These are phyloP conservation scores for Bos javanicus DNA, from an alignment of 2,113 vertebrate species.

Conservation along the genomic window DNA sequence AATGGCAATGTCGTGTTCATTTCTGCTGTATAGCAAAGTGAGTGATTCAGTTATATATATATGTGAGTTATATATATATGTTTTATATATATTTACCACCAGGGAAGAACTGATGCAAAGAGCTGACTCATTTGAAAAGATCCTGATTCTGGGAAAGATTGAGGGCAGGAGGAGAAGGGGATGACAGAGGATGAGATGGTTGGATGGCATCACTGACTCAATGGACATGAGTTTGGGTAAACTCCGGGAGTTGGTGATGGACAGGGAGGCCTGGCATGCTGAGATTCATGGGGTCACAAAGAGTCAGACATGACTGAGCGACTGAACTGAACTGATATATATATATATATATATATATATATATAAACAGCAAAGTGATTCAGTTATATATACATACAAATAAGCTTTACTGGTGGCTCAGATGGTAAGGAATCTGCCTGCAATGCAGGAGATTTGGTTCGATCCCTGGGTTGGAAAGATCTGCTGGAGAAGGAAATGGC, in stretches of 20 bases:
- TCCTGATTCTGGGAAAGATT: neutral
- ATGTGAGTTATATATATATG: neutral
- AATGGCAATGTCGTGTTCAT: neutral
- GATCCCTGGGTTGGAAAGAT: neutral
- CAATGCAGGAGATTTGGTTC: neutral
- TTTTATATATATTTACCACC: neutral
- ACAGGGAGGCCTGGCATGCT: neutral
- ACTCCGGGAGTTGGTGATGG: neutral
- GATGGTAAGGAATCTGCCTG: neutral
- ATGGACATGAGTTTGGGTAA: neutral
- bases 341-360: neutral
- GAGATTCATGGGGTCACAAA: neutral
- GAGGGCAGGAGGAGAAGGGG: neutral
- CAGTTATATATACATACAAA: neutral
- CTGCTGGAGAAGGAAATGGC: neutral
- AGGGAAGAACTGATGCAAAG: neutral
- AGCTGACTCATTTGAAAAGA: neutral
- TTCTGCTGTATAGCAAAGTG: neutral
- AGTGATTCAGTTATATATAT: neutral
- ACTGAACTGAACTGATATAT: neutral
- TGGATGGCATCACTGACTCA: neutral
- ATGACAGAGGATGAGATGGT: neutral
- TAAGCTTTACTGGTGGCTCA: neutral
- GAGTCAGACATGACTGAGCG: neutral
- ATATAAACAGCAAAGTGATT: neutral